Evolutionary conservation across 2,888 invertebrate genomes (phyloP).

Genomic region (Thymelicus lineola): DNA sequence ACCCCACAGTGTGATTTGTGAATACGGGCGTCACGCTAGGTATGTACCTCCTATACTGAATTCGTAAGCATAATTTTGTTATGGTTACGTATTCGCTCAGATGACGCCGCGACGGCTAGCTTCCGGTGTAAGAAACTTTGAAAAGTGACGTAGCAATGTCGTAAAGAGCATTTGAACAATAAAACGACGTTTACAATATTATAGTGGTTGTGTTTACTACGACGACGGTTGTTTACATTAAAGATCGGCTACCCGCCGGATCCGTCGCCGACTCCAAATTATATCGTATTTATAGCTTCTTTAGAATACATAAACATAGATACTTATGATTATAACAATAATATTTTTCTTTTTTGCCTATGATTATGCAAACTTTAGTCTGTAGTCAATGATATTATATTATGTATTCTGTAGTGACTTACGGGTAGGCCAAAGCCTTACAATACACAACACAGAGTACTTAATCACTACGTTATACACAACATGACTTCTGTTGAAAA

Average conservation of each 20-base stretch:
- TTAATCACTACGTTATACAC: no score
- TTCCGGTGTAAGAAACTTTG: slow-evolving; percentile 28
- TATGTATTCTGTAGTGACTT: no score
- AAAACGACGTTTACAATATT: slow-evolving; percentile 45
- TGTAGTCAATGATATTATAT: no score
- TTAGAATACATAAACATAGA: slow-evolving; percentile 44
- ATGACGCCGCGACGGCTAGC: slow-evolving; percentile 5
- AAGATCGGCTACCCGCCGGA: slow-evolving; percentile 64
- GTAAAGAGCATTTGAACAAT: slow-evolving; percentile 30
- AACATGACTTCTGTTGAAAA: no score
- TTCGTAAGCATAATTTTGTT: slow-evolving; percentile 9
- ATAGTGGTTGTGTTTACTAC: slow-evolving; percentile 63
- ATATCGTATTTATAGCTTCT: slow-evolving; percentile 50
- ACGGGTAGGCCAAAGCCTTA: no score
- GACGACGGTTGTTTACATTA: slow-evolving; percentile 60
- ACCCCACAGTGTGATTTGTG: no score
- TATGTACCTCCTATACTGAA: no score
- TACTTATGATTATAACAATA: neutral
- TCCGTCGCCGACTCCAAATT: slow-evolving; percentile 44
- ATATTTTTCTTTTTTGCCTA: neutral
- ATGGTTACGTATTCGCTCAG: slow-evolving; percentile 26
- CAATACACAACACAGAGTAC: no score
- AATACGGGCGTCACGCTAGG: no score
- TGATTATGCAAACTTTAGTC: no score
- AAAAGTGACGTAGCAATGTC: slow-evolving; percentile 35